These are phyloP conservation scores for Gastrophryne carolinensis DNA, from an alignment of 2,797 vertebrate species.

Conservation along the genomic window DNA sequence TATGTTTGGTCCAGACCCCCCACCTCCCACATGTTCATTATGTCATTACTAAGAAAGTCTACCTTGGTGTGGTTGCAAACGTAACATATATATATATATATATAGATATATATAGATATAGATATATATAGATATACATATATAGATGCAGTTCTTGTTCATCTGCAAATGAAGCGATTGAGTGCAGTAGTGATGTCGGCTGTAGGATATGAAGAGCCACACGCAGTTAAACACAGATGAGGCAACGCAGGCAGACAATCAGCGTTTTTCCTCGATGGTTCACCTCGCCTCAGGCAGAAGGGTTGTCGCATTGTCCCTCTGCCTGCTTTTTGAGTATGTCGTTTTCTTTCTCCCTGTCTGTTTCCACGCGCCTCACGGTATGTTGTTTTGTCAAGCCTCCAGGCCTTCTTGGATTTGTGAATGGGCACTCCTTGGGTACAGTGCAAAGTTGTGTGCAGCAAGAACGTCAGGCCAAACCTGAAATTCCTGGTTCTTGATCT, in stretches of 20 bases:
- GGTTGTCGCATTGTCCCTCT: neutral
- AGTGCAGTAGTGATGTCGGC: neutral
- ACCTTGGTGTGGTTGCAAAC: too few species aligned
- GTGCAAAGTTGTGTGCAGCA: neutral
- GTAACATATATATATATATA: too few species aligned
- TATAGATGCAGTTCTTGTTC: too few species aligned
- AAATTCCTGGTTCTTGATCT: slow-evolving; percentile 37
- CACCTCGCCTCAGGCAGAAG: neutral
- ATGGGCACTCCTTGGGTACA: slow-evolving; percentile 45
- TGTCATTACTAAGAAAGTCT: too few species aligned
- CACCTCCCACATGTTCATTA: too few species aligned
- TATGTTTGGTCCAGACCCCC: too few species aligned
- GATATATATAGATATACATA: too few species aligned
- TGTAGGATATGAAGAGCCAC: neutral
- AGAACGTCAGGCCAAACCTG: slow-evolving; percentile 41
- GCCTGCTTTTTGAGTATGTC: neutral
- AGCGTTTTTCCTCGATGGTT: neutral
- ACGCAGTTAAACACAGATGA: neutral
- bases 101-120: too few species aligned
- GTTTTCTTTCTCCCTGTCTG: neutral
- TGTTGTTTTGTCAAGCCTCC: slow-evolving; percentile 21
- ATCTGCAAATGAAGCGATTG: too few species aligned
- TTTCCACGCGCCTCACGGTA: neutral
- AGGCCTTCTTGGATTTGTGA: slow-evolving; percentile 17
- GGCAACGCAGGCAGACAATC: neutral